Conservation (phyloP, 2,797 vertebrate genomes). For the Peromyscus eremicus region DNA sequence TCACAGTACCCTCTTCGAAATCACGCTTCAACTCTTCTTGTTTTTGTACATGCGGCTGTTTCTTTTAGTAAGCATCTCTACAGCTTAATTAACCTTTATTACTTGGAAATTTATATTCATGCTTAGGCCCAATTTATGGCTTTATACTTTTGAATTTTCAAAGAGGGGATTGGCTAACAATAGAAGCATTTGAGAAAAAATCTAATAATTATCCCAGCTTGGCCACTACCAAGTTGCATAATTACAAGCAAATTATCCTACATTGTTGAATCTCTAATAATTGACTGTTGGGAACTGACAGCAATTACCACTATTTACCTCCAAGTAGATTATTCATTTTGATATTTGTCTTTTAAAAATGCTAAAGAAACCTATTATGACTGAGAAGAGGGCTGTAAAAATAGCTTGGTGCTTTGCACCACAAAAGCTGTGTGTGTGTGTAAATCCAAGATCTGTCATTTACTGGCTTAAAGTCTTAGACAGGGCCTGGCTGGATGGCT, state of each 20-base stretch:
- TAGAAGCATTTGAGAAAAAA: constrained; percentile 71
- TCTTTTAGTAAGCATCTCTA: constrained; percentile 36
- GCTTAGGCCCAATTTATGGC: constrained; percentile 62
- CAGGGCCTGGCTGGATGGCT: not conserved
- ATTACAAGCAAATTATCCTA: constrained; percentile 73
- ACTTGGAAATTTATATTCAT: constrained; percentile 63
- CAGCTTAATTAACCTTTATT: constrained; percentile 74
- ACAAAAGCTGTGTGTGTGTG: constrained; percentile 34
- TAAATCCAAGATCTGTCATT: not conserved
- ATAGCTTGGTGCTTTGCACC: not conserved
- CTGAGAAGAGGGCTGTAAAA: constrained; percentile 53
- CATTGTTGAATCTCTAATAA: constrained; percentile 69
- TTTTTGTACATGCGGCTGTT: constrained; percentile 21
- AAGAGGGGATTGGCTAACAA: constrained; percentile 48
- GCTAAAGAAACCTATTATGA: constrained; percentile 37
- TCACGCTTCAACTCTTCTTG: constrained; percentile 21
- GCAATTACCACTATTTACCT: constrained; percentile 72
- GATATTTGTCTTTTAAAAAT: constrained; percentile 72
- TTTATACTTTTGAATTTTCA: constrained; percentile 71
- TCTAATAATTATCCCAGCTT: constrained; percentile 77
- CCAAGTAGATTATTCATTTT: constrained; percentile 72
- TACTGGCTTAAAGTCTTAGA: constrained; percentile 37
- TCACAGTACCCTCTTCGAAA: not conserved
- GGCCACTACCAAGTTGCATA: constrained; percentile 63
- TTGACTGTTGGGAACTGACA: constrained; percentile 65